These are phyloP conservation scores for Kuschelorhynchus macadamiae DNA, from an alignment of 2,888 invertebrate species.

Conservation along the genomic window DNA sequence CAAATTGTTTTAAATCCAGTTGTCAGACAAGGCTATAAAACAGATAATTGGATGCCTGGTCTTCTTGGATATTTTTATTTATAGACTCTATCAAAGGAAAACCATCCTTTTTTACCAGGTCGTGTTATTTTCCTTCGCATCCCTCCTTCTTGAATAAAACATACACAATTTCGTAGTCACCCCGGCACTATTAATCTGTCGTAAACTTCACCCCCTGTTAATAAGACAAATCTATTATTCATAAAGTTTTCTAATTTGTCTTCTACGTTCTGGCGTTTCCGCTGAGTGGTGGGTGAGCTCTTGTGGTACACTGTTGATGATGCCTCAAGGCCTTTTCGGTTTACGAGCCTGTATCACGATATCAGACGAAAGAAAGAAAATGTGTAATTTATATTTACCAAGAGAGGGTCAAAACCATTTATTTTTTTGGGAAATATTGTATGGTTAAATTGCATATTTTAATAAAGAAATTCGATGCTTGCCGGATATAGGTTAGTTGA, in stretches of 20 bases:
- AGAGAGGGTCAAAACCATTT: too few species aligned
- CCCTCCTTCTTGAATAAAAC: constrained; percentile 47
- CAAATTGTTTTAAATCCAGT: too few species aligned
- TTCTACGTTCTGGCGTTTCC: constrained; percentile 22
- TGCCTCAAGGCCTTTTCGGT: constrained; percentile 14
- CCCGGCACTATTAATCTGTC: constrained; percentile 48
- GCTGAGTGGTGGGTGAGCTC: constrained; percentile 25
- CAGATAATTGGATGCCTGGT: too few species aligned
- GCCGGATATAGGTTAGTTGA: too few species aligned
- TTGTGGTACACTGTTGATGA: constrained; percentile 34
- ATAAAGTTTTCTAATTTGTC: constrained; percentile 56
- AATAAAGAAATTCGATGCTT: too few species aligned
- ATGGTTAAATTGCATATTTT: too few species aligned
- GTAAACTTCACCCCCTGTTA: constrained; percentile 50
- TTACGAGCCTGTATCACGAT: neutral
- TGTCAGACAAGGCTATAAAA: too few species aligned
- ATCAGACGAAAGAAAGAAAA: too few species aligned
- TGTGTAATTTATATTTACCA: too few species aligned
- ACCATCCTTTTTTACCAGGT: constrained; percentile 10
- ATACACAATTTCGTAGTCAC: constrained; percentile 47
- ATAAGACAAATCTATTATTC: constrained; percentile 57
- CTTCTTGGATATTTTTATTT: too few species aligned
- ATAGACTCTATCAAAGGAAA: neutral
- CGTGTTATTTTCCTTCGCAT: constrained; percentile 17
- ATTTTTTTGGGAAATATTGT: too few species aligned